phyloP scores from a whole-genome alignment of 92 coral and sea anemone species.

The Umimayanthus chanpuru region DNA sequence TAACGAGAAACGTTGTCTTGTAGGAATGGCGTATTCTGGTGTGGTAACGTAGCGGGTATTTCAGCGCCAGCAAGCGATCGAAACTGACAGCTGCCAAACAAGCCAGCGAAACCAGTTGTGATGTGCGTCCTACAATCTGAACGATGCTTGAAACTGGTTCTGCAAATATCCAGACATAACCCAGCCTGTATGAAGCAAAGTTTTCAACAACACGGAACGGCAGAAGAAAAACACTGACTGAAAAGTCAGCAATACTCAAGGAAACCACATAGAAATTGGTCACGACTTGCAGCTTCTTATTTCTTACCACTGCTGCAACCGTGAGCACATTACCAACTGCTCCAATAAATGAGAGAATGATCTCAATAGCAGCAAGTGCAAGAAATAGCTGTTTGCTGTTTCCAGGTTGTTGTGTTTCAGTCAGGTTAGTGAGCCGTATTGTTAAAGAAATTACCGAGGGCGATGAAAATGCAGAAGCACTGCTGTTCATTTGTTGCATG shows the following conservation, averaged over 20 bases:
- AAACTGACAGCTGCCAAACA: constrained; percentile 62
- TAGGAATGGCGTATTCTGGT: constrained; percentile 63
- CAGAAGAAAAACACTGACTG: constrained; percentile 64
- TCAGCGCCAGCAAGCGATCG: constrained; percentile 72
- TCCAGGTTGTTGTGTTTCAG: not conserved
- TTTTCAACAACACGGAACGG: constrained; percentile 76
- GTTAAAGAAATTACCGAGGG: not conserved
- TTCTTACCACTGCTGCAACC: constrained; percentile 63
- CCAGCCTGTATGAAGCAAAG: constrained; percentile 42
- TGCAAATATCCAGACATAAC: constrained; percentile 4
- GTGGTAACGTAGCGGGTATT: constrained; percentile 63
- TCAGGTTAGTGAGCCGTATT: not conserved
- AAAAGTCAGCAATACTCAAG: constrained; percentile 64
- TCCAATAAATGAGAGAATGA: constrained; percentile 57
- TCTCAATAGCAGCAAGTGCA: constrained; percentile 66
- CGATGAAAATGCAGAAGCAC: too few relatives aligned
- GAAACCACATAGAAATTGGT: constrained; percentile 74
- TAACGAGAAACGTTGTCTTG: constrained; percentile 49
- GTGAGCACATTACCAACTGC: constrained; percentile 65
- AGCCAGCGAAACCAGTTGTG: constrained; percentile 64
- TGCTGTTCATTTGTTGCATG: too few relatives aligned
- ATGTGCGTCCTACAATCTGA: constrained; percentile 63
- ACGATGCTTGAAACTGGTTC: constrained; percentile 54
- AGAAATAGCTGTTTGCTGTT: constrained; percentile 41
- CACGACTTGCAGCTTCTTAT: constrained; percentile 67